phyloP scores from a whole-genome alignment of 92 coral and sea anemone species.

The Zoanthus sociatus region DNA sequence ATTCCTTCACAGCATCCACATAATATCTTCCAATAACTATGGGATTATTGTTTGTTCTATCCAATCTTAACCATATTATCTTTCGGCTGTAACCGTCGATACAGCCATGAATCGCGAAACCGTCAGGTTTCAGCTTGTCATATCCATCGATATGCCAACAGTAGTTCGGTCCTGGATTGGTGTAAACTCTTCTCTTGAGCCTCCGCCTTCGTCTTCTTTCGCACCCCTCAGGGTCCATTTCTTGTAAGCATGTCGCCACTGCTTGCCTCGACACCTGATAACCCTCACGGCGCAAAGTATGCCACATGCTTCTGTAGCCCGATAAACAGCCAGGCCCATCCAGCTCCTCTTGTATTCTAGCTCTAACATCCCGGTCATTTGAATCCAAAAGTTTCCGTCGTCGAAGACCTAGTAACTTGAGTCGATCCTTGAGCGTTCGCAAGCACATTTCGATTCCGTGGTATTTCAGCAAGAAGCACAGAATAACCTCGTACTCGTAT shows the following conservation, averaged over 20 bases:
- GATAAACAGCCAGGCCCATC: slow-evolving; percentile 6
- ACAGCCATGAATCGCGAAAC: background rate
- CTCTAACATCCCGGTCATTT: slow-evolving; percentile 52
- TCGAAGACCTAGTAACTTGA: slow-evolving; percentile 57
- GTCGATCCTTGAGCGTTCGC: slow-evolving; percentile 52
- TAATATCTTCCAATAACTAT: slow-evolving; percentile 39
- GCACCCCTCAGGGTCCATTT: background rate
- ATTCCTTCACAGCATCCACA: slow-evolving; percentile 30
- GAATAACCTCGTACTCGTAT: background rate
- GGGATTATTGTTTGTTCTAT: slow-evolving; percentile 46
- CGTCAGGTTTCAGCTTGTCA: background rate
- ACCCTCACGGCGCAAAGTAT: background rate
- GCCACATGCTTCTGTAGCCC: slow-evolving; percentile 3
- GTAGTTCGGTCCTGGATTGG: background rate
- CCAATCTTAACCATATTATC: slow-evolving; percentile 59
- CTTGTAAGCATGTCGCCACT: background rate
- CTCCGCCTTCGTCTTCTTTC: background rate
- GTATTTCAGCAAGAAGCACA: slow-evolving; percentile 48
- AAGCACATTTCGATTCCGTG: slow-evolving; percentile 51
- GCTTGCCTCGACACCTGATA: slow-evolving; percentile 2
- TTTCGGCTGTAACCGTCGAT: slow-evolving; percentile 52
- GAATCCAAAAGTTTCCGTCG: slow-evolving; percentile 51
- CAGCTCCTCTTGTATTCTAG: slow-evolving; percentile 34
- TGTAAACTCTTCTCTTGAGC: background rate
- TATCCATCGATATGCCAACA: background rate